Percentiles rank a stretch among this genome's conserved stretches.
Evolutionary conservation across 2,888 invertebrate species (phyloP).

Genomic region (Neocrepidodera transversa): DNA sequence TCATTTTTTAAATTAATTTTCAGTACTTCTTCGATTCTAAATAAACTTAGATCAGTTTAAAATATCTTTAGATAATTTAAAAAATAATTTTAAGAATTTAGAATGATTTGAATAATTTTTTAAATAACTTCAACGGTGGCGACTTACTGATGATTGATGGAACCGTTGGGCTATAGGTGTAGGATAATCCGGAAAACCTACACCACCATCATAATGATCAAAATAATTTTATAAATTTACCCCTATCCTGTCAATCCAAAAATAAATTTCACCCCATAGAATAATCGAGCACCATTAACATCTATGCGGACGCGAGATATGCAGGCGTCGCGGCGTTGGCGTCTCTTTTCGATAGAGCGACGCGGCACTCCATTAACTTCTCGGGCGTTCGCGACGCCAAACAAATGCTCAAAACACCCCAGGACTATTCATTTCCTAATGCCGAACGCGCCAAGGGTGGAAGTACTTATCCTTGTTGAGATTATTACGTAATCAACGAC

Average conservation of each 20-base stretch:
- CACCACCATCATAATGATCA: too few relatives aligned
- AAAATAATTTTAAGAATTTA: too few relatives aligned
- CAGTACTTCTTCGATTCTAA: too few relatives aligned
- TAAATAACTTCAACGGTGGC: too few relatives aligned
- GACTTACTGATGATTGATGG: too few relatives aligned
- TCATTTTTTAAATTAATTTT: too few relatives aligned
- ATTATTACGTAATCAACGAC: slow-evolving; percentile 19
- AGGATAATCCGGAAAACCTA: too few relatives aligned
- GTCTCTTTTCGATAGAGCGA: background rate
- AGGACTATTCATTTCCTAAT: slow-evolving; percentile 26
- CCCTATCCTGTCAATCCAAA: background rate
- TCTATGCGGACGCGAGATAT: background rate
- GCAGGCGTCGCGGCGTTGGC: slow-evolving; percentile 10
- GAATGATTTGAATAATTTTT: too few relatives aligned
- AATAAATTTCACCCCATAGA: background rate
- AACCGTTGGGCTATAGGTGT: too few relatives aligned
- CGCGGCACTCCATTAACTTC: slow-evolving; percentile 29
- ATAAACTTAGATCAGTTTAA: too few relatives aligned
- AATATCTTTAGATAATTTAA: too few relatives aligned
- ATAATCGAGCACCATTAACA: background rate
- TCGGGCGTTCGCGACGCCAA: slow-evolving; percentile 24
- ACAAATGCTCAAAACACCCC: slow-evolving; percentile 24
- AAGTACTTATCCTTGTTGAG: background rate
- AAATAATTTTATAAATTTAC: too few relatives aligned
- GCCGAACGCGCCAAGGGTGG: slow-evolving; percentile 11